phyloP scores from a whole-genome alignment of 2,888 invertebrate genomes.

The Sinohyriopsis cumingii region DNA sequence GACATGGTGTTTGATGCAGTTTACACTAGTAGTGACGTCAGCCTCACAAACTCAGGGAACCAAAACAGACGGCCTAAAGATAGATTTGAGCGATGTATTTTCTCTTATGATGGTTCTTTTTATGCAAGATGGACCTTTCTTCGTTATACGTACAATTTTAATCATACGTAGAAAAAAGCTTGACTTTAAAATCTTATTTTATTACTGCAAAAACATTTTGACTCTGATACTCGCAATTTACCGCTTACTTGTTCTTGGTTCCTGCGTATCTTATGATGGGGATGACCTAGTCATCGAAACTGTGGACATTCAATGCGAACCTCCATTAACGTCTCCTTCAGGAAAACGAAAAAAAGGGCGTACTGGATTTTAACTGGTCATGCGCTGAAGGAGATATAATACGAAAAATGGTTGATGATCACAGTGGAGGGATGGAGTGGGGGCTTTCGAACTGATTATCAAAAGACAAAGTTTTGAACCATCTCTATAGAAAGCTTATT shows the following conservation, averaged over 20 bases:
- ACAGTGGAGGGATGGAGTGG: too few species aligned
- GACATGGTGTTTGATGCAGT: conserved; percentile 37
- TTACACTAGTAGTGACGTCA: conserved; percentile 31
- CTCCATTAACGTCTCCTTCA: too few species aligned
- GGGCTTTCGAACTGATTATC: too few species aligned
- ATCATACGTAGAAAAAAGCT: conserved; percentile 13
- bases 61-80: not conserved
- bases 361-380: too few species aligned
- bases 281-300: conserved; percentile 22
- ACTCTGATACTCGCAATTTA: conserved; percentile 28
- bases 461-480: too few species aligned
- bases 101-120: conserved; percentile 38
- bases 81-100: conserved; percentile 15
- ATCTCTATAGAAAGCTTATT: too few species aligned
- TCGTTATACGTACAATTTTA: conserved; percentile 18
- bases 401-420: too few species aligned
- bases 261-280: conserved; percentile 25
- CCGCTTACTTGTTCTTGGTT: conserved; percentile 26
- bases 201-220: conserved; percentile 29
- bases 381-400: too few species aligned
- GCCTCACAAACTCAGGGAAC: conserved; percentile 9
- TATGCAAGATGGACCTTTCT: conserved; percentile 39
- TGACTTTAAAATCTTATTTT: conserved; percentile 31
- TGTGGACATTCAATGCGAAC: too few species aligned
- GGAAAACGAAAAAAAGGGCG: too few species aligned